A percentile compares a stretch with the other conserved stretches of the same genome.
Evolutionary conservation across 2,797 vertebrate species (phyloP).

Genomic region (Mallotus villosus): DNA sequence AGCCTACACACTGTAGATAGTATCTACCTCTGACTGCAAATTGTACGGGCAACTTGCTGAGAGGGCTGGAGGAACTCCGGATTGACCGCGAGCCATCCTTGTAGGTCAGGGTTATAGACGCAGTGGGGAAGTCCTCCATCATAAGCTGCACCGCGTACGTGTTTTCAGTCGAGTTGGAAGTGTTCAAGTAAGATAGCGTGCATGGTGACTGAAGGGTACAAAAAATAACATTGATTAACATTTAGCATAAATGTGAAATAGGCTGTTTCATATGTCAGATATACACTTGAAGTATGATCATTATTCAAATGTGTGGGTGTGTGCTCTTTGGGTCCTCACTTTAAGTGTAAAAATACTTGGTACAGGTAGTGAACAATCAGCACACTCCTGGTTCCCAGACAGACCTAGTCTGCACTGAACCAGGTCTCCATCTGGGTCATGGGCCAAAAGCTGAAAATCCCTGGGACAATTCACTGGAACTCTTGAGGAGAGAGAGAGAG

Average conservation of each 20-base stretch:
- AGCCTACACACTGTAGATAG: not conserved
- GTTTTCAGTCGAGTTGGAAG: not conserved
- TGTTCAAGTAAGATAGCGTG: not conserved
- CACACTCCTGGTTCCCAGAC: not conserved
- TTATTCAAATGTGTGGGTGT: not conserved
- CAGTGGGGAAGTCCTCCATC: conserved; percentile 53
- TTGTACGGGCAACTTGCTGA: conserved; percentile 51
- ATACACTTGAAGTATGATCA: no score
- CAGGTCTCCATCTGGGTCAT: not conserved
- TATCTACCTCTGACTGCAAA: conserved; percentile 40
- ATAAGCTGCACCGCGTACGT: not conserved
- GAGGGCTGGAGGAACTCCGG: not conserved
- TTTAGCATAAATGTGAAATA: no score
- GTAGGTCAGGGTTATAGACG: conserved; percentile 30
- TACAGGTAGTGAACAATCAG: not conserved
- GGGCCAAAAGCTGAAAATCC: not conserved
- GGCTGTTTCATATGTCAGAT: no score
- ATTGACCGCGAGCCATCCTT: rapidly evolving
- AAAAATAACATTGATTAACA: not conserved
- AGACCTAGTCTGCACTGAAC: not conserved
- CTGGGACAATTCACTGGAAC: not conserved
- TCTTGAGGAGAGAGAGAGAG: not conserved
- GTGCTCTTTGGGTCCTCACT: not conserved
- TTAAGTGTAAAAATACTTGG: not conserved
- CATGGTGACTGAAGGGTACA: not conserved